Evolutionary conservation across 2,797 vertebrate genomes (phyloP).

Genomic region (Neosilurus hyrtlii): DNA sequence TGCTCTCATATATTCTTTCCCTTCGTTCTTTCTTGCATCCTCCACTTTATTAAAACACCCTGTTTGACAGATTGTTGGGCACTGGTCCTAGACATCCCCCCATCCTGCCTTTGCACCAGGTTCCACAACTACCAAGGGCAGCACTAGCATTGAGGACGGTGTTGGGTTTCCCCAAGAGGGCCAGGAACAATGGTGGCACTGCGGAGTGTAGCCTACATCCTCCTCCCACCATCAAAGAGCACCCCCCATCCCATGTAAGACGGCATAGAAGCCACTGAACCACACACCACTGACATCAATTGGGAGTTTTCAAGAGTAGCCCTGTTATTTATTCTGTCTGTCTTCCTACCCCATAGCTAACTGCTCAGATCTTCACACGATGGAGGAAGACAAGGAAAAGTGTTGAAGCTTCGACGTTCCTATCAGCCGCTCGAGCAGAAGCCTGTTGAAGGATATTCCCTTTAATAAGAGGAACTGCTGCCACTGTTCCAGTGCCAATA

Average conservation of each 20-base stretch:
- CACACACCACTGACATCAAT: slow-evolving; percentile 59
- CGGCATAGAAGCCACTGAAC: slow-evolving; percentile 57
- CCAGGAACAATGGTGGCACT: slow-evolving; percentile 57
- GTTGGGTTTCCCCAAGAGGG: slow-evolving; percentile 63
- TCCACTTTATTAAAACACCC: slow-evolving; percentile 58
- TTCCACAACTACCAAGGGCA: slow-evolving; percentile 64
- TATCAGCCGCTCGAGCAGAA: slow-evolving; percentile 25
- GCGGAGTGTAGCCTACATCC: slow-evolving; percentile 47
- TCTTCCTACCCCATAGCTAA: slow-evolving; percentile 53
- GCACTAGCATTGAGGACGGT: slow-evolving; percentile 56
- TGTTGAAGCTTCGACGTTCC: slow-evolving; percentile 48
- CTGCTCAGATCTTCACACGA: slow-evolving; percentile 56
- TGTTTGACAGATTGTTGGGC: slow-evolving; percentile 58
- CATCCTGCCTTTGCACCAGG: slow-evolving; percentile 59
- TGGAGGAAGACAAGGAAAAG: slow-evolving; percentile 59
- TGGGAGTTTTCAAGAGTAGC: slow-evolving; percentile 55
- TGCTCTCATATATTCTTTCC: slow-evolving; percentile 51
- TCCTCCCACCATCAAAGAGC: slow-evolving; percentile 53
- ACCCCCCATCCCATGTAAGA: slow-evolving; percentile 40
- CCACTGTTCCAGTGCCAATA: slow-evolving; percentile 29
- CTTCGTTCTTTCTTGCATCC: slow-evolving; percentile 27
- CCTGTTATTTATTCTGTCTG: slow-evolving; percentile 61
- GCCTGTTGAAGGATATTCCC: slow-evolving; percentile 45
- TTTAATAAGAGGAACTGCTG: slow-evolving; percentile 49
- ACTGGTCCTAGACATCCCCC: slow-evolving; percentile 39